A percentile compares a stretch with the other conserved stretches of the same genome.
Conservation (phyloP, 2,797 vertebrate species). For the Sternarchorhynchus goeldii region DNA sequence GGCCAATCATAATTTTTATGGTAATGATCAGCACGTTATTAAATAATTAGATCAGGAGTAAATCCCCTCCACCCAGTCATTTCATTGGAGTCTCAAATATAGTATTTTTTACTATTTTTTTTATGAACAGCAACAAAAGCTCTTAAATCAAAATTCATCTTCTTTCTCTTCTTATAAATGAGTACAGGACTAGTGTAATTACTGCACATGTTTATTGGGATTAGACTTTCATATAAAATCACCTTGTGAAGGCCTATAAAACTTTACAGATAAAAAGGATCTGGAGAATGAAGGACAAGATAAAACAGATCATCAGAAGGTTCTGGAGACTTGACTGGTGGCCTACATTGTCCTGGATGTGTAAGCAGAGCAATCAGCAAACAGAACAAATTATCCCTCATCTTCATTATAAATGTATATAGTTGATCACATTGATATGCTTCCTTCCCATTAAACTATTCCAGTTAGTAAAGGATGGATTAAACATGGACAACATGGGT, state of each 20-base stretch:
- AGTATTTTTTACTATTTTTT: background rate
- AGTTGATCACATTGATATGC: conserved; percentile 3
- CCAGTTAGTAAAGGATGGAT: background rate
- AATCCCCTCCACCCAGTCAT: background rate
- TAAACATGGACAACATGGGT: background rate
- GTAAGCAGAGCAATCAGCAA: conserved; percentile 7
- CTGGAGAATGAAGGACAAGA: conserved; percentile 19
- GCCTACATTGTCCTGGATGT: background rate
- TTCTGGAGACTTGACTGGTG: conserved; percentile 19
- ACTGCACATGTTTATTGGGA: conserved; percentile 56
- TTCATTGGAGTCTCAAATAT: conserved; percentile 1
- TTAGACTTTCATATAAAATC: conserved; percentile 55
- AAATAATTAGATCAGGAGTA: conserved; percentile 8
- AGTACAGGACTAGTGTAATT: conserved; percentile 7
- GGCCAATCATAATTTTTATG: conserved; percentile 6
- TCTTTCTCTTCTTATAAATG: background rate
- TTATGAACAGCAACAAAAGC: no score
- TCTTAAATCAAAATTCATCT: background rate
- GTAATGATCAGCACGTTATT: background rate
- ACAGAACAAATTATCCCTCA: conserved; percentile 4
- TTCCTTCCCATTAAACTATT: background rate
- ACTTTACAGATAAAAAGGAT: conserved; percentile 46
- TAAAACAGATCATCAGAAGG: background rate
- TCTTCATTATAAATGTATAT: background rate
- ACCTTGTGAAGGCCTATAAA: conserved; percentile 46